Base-by-base conservation (phyloP, 1,140 invertebrate species). In the Euborellia annulipes region DNA sequence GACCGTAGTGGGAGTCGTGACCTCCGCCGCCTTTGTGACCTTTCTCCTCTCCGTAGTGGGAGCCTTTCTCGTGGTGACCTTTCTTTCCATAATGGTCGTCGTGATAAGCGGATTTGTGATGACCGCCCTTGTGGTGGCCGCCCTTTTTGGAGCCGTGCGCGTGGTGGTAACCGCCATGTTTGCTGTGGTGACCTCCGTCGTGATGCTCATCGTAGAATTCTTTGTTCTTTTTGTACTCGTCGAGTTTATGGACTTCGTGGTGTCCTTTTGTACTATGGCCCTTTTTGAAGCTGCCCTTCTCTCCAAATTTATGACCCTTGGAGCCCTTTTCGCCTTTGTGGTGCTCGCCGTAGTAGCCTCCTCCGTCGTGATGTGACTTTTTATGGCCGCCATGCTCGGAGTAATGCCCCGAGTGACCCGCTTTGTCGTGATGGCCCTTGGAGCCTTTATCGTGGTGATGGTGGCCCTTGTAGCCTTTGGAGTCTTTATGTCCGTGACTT, bases 81-180 rank as follows among this genome's bases (percentile, higher is more conserved):
- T 75, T 70, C 48, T 74, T 70, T n/a, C 70, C 71, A 45, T 73
- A 67, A 44, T 76, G 69, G 27, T 68, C 68, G 38, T 76, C 66
- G 43, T 76, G 68, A 52, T 79, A 71, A 16, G 73, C 78, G 7
- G 70, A 67, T 37, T 82, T 71, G 46, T 81, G 73, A 50, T 79
- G 76, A 2, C 76, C 76, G 2, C 78, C 78, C 65, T 83, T 82
- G 64, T 82, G 77, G 54, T 79, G 74, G 4, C 77, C 78, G 13
- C 79, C 79, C 48, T 81, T 75, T 51, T 83, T 72, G 52, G 69
- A 67, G 7, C 70, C 67, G 52, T 75, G 73, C 43, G 73, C 64
- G 44, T 77, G 66, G 49, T 78, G 71, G 54, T 71, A 64, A 1
- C 65, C 64, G 22, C 72, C 72, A 43, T 72, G 67, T 51, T 78